These are phyloP conservation scores for Sycobia sp. DNA, from an alignment of 1,140 invertebrate genomes.

Conservation along the genomic window DNA sequence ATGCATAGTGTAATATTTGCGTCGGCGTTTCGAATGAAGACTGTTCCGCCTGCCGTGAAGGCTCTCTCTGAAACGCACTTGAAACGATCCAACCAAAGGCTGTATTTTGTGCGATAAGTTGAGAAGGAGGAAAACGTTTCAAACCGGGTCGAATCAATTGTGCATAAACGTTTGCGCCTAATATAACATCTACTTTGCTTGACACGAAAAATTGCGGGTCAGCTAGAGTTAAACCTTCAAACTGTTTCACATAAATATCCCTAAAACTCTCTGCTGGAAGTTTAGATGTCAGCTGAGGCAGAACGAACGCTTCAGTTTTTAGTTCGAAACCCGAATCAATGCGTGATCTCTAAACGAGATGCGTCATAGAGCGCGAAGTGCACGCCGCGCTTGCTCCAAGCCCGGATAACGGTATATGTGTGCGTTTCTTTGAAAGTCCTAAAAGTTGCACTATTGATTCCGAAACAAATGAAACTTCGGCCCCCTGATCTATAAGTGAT, in stretches of 20 bases:
- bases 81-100: slow-evolving; percentile 42
- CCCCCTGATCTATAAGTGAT: no score
- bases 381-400: neutral
- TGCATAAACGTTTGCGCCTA: slow-evolving; percentile 30
- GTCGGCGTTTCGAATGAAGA: no score
- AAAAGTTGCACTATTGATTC: no score
- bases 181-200: slow-evolving; percentile 26
- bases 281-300: neutral
- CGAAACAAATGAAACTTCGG: no score
- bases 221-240: slow-evolving; percentile 17
- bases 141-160: slow-evolving; percentile 21
- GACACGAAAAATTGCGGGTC: slow-evolving; percentile 26
- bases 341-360: neutral
- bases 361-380: neutral
- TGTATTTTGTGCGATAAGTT: slow-evolving; percentile 44
- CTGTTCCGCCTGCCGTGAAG: slow-evolving; percentile 35
- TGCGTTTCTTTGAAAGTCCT: no score
- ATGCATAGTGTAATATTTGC: no score
- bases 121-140: neutral
- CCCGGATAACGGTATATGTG: neutral
- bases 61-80: no score
- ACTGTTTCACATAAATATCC: neutral
- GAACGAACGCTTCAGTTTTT: neutral
- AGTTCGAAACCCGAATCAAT: neutral
- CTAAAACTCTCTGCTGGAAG: neutral